Percentiles rank a stretch among this genome's conserved stretches.
Evolutionary conservation across 1,140 invertebrate genomes (phyloP).

Genomic region (Sarcophaga bullata): DNA sequence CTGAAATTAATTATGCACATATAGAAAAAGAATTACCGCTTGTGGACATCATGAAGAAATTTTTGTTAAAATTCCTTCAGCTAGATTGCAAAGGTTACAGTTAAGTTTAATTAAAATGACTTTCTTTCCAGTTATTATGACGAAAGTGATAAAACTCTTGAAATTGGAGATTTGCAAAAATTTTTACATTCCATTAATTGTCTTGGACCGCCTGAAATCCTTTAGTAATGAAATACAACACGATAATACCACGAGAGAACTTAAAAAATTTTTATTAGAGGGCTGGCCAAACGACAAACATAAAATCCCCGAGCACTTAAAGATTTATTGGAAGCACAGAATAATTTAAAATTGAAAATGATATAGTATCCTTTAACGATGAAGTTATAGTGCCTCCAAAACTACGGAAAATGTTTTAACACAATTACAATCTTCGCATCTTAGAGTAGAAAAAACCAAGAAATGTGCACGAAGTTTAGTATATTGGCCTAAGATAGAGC

Average conservation of each 20-base stretch:
- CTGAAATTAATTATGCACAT: too few relatives aligned
- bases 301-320: not conserved
- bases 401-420: constrained; percentile 26
- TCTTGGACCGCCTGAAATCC: constrained; percentile 17
- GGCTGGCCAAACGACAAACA: constrained; percentile 25
- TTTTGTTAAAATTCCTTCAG: too few relatives aligned
- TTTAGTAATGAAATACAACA: not conserved
- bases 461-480: constrained; percentile 2
- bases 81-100: constrained; percentile 5
- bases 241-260: not conserved
- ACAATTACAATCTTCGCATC: constrained; percentile 27
- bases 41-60: too few relatives aligned
- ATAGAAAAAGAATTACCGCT: too few relatives aligned
- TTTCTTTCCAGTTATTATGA: constrained; percentile 51
- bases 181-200: constrained; percentile 43
- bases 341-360: constrained; percentile 38
- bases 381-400: constrained; percentile 38
- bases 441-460: constrained; percentile 39
- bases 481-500: constrained; percentile 37
- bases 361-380: constrained; percentile 41
- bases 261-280: not conserved
- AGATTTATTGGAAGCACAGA: constrained; percentile 32
- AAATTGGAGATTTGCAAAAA: constrained; percentile 30
- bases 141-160: not conserved
- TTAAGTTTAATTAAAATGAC: constrained; percentile 60